Conservation (phyloP, 2,888 invertebrate species). For the Stenodema calcarata region DNA sequence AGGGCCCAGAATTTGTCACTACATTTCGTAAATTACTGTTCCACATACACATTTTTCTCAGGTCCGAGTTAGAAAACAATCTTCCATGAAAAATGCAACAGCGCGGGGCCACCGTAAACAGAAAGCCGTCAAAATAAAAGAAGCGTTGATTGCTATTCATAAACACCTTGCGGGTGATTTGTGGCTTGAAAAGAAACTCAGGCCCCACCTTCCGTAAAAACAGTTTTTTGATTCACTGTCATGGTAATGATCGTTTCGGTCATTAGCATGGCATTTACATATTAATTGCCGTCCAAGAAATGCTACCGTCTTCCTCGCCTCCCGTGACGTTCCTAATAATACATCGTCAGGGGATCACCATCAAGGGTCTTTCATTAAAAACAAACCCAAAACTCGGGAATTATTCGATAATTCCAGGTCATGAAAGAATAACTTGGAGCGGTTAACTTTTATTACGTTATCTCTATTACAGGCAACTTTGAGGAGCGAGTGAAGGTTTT, state of each 20-base stretch:
- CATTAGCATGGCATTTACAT: not conserved
- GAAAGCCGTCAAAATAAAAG: not conserved
- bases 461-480: not conserved
- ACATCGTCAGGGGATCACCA: not conserved
- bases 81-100: not conserved
- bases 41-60: not conserved
- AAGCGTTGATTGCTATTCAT: not conserved
- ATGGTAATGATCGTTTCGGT: not conserved
- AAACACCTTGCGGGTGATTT: not conserved
- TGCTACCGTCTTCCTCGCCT: not conserved
- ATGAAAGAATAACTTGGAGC: not conserved
- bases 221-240: not conserved
- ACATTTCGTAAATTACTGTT: not conserved
- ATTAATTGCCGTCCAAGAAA: not conserved
- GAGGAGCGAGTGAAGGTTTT: no score
- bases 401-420: not conserved
- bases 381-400: not conserved
- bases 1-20: no score
- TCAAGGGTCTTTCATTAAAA: not conserved
- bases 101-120: not conserved
- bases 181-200: not conserved
- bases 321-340: not conserved
- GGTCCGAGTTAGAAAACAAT: not conserved
- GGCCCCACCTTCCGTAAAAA: not conserved
- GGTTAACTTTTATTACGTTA: not conserved